A percentile compares a stretch with the other conserved stretches of the same genome.
Conservation (phyloP, 2,797 vertebrate genomes). For the Momotus momota region DNA sequence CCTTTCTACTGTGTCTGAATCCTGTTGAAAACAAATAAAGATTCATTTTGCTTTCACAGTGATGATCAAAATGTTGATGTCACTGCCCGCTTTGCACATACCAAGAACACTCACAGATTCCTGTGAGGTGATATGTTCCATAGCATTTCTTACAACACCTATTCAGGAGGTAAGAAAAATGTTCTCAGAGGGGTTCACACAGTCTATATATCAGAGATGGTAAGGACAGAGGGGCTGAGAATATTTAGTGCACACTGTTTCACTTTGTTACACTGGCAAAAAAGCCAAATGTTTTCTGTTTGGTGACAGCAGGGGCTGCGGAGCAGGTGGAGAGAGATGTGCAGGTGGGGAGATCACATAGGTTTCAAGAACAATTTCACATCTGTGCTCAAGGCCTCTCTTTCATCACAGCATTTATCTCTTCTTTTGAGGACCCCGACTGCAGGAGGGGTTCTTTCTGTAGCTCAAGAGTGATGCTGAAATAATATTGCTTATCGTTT, state of each 20-base stretch:
- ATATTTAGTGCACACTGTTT: background rate
- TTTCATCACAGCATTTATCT: constrained; percentile 36
- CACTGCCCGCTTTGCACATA: background rate
- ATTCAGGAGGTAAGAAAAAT: constrained; percentile 20
- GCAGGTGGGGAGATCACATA: constrained; percentile 63
- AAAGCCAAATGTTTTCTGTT: constrained; percentile 32
- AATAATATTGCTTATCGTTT: constrained; percentile 24
- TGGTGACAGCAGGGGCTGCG: background rate
- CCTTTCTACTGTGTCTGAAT: background rate
- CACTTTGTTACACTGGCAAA: constrained; percentile 24
- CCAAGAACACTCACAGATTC: background rate
- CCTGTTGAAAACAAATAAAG: background rate
- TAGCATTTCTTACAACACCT: background rate
- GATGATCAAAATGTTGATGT: background rate
- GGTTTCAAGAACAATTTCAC: constrained; percentile 39
- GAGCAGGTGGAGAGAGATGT: constrained; percentile 54
- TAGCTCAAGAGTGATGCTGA: background rate
- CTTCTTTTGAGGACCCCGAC: background rate
- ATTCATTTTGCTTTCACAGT: background rate
- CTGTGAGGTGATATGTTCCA: background rate
- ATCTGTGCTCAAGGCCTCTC: constrained; percentile 38
- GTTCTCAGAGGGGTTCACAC: background rate
- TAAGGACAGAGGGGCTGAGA: background rate
- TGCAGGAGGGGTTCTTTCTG: background rate
- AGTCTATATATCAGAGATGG: background rate